A percentile compares a stretch with the other conserved stretches of the same genome.
These are phyloP conservation scores for Apocheima hispidaria DNA, from an alignment of 2,888 invertebrate species.

Conservation along the genomic window DNA sequence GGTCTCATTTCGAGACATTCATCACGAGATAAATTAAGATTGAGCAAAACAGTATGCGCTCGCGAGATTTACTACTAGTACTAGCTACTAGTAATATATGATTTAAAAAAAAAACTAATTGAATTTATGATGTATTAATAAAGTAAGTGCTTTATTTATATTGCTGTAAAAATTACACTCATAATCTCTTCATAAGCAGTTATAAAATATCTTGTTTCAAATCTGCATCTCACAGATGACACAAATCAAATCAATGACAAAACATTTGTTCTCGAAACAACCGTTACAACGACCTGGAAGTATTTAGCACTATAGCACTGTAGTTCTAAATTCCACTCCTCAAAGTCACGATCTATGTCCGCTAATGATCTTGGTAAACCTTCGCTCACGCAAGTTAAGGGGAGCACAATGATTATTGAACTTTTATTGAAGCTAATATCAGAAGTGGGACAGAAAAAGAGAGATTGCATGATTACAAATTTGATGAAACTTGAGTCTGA, in stretches of 20 bases:
- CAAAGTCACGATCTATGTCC: constrained; percentile 32
- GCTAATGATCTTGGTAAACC: constrained; percentile 20
- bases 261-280: constrained; percentile 14
- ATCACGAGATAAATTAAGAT: too few species aligned
- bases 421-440: constrained; percentile 13
- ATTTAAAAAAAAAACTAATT: too few species aligned
- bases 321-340: constrained; percentile 38
- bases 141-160: too few species aligned
- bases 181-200: too few species aligned
- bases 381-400: constrained; percentile 1
- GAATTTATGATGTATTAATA: too few species aligned
- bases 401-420: constrained; percentile 12
- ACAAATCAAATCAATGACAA: constrained; percentile 11
- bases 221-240: constrained; percentile 2
- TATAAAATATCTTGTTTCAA: background rate
- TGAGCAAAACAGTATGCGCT: too few species aligned
- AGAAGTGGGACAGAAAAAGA: constrained; percentile 14
- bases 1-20: too few species aligned
- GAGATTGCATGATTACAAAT: constrained; percentile 1
- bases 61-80: too few species aligned
- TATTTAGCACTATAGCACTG: constrained; percentile 35
- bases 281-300: constrained; percentile 31
- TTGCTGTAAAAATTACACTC: too few species aligned
- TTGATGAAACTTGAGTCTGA: background rate
- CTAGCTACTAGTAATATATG: too few species aligned